Percentiles rank a stretch among this genome's conserved stretches.
Conservation (phyloP, 2,888 invertebrate species). For the Syrphus vitripennis region DNA sequence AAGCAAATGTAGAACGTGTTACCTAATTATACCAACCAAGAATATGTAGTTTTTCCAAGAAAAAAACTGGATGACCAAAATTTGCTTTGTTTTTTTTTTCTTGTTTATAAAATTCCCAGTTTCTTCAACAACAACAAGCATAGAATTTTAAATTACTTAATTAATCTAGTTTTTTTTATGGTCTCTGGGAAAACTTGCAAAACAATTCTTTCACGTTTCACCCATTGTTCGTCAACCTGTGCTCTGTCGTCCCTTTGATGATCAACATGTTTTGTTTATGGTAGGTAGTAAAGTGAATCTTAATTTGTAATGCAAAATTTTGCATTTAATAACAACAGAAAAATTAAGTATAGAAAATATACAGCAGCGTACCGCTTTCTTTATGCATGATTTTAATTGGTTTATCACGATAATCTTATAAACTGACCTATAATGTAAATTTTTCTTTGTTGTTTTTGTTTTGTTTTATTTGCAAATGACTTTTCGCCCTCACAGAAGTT, state of each 20-base stretch:
- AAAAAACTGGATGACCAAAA: background rate
- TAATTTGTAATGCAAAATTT: background rate
- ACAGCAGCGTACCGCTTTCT: background rate
- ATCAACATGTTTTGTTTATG: background rate
- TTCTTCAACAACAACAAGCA: background rate
- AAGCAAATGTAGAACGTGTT: background rate
- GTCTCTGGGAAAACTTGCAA: background rate
- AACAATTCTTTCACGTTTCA: background rate
- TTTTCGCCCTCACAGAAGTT: background rate
- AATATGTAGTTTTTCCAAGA: background rate
- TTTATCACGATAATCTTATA: background rate
- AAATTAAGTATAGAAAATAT: background rate
- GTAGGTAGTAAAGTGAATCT: background rate
- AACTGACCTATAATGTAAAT: background rate
- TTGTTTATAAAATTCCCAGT: background rate
- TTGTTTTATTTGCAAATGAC: background rate
- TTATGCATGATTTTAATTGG: background rate
- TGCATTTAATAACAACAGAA: background rate
- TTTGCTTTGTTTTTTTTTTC: too few relatives aligned
- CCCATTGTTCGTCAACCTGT: background rate
- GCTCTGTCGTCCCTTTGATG: background rate
- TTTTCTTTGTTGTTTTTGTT: background rate
- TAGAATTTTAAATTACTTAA: background rate
- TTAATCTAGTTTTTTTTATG: background rate
- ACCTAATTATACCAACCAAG: background rate